These are phyloP conservation scores for Drosophila helvetica DNA, from an alignment of 2,888 invertebrate genomes.

Conservation along the genomic window DNA sequence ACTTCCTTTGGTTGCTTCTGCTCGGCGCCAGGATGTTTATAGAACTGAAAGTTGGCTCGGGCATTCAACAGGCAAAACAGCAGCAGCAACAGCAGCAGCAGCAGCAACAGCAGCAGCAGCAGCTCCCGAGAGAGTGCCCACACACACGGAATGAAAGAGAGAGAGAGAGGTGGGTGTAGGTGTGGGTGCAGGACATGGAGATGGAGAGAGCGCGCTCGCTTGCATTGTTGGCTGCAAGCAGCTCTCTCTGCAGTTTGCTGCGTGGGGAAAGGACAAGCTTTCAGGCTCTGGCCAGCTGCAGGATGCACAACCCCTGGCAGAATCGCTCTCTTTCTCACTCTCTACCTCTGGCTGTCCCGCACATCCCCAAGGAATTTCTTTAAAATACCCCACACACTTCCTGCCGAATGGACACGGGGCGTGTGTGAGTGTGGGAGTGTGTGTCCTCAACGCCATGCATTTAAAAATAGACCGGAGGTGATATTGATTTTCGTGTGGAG, in stretches of 20 bases:
- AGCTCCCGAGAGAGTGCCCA: conserved; percentile 31
- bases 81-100: not conserved
- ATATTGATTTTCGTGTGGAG: not conserved
- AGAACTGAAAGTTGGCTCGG: conserved; percentile 66
- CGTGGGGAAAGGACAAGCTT: not conserved
- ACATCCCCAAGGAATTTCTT: not conserved
- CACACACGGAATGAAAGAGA: conserved; percentile 12
- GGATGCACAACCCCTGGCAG: not conserved
- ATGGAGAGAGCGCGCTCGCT: conserved; percentile 16
- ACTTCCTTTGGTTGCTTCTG: conserved; percentile 56
- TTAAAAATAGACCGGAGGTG: not conserved
- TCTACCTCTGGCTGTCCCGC: not conserved
- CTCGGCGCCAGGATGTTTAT: conserved; percentile 74
- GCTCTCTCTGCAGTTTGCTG: not conserved
- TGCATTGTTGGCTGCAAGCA: conserved; percentile 29
- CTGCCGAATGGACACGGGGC: not conserved
- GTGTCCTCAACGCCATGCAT: not conserved
- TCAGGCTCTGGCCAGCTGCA: conserved; percentile 1
- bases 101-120: not conserved
- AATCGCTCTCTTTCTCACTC: not conserved
- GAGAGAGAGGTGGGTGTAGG: not conserved
- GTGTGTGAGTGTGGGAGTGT: not conserved
- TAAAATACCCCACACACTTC: not conserved
- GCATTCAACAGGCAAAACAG: conserved; percentile 70
- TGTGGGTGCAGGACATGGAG: not conserved